Conservation (phyloP, 2,888 invertebrate species). For the Cephus sareptanus region DNA sequence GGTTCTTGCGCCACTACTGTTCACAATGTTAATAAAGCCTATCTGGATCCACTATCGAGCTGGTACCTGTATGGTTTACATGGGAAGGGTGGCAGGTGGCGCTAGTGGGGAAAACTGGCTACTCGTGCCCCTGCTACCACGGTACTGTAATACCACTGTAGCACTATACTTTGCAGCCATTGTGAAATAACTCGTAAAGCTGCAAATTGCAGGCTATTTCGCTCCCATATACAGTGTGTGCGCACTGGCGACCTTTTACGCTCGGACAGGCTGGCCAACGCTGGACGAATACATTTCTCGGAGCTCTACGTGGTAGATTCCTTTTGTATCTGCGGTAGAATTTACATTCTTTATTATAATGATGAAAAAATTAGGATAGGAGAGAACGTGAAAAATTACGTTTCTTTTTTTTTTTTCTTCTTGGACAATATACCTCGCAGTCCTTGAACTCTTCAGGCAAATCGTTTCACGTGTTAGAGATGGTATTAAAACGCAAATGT, state of each 20-base stretch:
- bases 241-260: slow-evolving; percentile 29
- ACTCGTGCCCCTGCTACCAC: slow-evolving; percentile 33
- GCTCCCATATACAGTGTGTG: slow-evolving; percentile 45
- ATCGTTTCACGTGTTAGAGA: too few relatives aligned
- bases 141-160: slow-evolving; percentile 46
- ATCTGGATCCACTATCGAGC: too few relatives aligned
- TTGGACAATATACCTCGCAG: too few relatives aligned
- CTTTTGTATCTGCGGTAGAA: too few relatives aligned
- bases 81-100: slow-evolving; percentile 15
- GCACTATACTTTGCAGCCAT: slow-evolving; percentile 66
- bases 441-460: too few relatives aligned
- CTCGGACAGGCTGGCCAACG: slow-evolving; percentile 12
- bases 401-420: too few relatives aligned
- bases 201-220: slow-evolving; percentile 65
- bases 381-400: too few relatives aligned
- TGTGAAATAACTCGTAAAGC: slow-evolving; percentile 67
- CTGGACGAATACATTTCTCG: too few relatives aligned
- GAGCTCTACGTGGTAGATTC: too few relatives aligned
- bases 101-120: slow-evolving; percentile 8
- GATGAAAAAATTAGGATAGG: too few relatives aligned
- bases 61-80: slow-evolving; percentile 7
- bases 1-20: slow-evolving; percentile 2
- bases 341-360: too few relatives aligned
- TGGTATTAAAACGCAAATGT: too few relatives aligned
- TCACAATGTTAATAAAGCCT: slow-evolving; percentile 1